Conservation (phyloP, 2,797 vertebrate genomes). For the Pogoniulus pusillus region DNA sequence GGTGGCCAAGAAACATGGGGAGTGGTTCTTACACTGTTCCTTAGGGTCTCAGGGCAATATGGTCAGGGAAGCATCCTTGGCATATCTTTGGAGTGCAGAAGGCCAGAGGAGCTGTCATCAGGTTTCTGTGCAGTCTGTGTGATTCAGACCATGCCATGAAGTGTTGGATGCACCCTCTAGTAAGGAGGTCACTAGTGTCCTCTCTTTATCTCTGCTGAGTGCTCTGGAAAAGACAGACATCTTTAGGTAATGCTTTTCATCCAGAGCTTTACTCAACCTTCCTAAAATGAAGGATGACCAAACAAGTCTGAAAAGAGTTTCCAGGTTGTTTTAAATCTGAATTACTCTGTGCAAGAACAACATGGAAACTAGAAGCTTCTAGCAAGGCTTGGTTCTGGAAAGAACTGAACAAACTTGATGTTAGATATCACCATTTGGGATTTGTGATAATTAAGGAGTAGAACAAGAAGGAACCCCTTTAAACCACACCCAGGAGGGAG, state of each 20-base stretch:
- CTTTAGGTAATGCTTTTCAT: neutral
- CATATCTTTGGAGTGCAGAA: rapidly evolving
- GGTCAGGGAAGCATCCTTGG: neutral
- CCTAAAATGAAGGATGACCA: neutral
- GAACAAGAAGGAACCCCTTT: neutral
- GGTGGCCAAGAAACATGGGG: neutral
- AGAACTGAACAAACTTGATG: neutral
- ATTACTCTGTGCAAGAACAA: neutral
- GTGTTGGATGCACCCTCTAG: neutral
- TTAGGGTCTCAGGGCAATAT: neutral
- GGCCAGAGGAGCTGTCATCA: neutral
- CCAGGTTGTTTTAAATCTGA: neutral
- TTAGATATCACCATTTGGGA: neutral
- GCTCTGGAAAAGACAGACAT: rapidly evolving
- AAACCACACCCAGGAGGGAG: neutral
- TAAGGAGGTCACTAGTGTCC: neutral
- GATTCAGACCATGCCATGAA: neutral
- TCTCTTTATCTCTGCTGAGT: neutral
- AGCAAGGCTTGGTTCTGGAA: neutral
- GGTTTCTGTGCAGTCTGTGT: neutral
- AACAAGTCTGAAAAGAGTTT: neutral
- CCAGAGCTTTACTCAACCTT: neutral
- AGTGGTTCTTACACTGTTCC: neutral
- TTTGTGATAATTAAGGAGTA: neutral
- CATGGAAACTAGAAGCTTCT: neutral